phyloP scores from a whole-genome alignment of 2,888 invertebrate species.

The Argyra leucocephala region DNA sequence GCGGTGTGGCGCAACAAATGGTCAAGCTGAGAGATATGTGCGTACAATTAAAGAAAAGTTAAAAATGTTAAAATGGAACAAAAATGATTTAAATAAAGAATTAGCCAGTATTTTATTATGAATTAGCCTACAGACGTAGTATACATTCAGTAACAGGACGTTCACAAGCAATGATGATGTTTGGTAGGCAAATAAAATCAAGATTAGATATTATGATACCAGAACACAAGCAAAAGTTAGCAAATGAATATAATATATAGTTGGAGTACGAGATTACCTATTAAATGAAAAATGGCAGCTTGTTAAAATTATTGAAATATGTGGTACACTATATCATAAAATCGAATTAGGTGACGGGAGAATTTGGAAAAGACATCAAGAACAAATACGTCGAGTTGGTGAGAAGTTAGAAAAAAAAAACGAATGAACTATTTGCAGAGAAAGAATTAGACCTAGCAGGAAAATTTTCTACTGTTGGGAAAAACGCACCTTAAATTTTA shows the following conservation, averaged over 20 bases:
- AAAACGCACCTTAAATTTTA: no score
- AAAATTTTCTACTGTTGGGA: no score
- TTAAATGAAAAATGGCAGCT: slow-evolving; percentile 21
- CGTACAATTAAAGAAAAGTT: slow-evolving; percentile 16
- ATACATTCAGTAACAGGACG: slow-evolving; percentile 14
- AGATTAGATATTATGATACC: slow-evolving; percentile 11
- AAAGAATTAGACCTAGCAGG: no score
- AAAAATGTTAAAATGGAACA: slow-evolving; percentile 10
- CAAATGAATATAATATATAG: slow-evolving; percentile 14
- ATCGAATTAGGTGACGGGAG: slow-evolving; percentile 19
- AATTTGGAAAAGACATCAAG: slow-evolving; percentile 19
- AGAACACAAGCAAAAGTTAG: background rate
- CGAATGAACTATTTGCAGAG: no score
- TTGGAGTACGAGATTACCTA: slow-evolving; percentile 20
- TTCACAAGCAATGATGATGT: slow-evolving; percentile 15
- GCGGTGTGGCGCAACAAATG: slow-evolving; percentile 14
- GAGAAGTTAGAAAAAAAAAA: background rate
- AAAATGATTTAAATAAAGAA: slow-evolving; percentile 2
- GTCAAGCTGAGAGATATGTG: slow-evolving; percentile 16
- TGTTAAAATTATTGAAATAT: slow-evolving; percentile 14
- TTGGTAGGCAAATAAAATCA: slow-evolving; percentile 13
- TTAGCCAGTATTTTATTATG: background rate
- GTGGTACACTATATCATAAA: slow-evolving; percentile 19
- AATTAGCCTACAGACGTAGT: background rate
- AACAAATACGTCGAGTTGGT: slow-evolving; percentile 17